phyloP scores from a whole-genome alignment of 2,888 invertebrate genomes.

The Drosophila nigricruria region DNA sequence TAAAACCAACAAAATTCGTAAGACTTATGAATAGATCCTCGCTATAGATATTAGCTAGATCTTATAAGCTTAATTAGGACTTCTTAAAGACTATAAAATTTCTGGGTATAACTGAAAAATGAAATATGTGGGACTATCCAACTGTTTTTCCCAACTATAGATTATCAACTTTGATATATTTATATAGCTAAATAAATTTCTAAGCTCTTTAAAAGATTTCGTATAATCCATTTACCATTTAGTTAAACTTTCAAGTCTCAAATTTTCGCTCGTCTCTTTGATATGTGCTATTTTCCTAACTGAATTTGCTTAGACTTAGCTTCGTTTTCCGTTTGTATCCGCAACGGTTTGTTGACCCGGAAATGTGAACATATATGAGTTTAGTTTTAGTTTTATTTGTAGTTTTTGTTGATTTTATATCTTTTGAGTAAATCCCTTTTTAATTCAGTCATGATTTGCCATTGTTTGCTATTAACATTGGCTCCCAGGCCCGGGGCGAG shows the following conservation, averaged over 20 bases:
- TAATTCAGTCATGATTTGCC: conserved; percentile 65
- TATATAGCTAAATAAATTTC: too few relatives aligned
- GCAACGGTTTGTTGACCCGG: conserved; percentile 15
- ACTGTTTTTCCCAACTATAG: too few relatives aligned
- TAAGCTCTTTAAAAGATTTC: too few relatives aligned
- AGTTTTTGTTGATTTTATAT: conserved; percentile 7
- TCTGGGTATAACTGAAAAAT: too few relatives aligned
- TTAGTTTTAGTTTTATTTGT: conserved; percentile 15
- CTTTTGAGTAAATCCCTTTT: conserved; percentile 53
- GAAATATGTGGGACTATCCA: too few relatives aligned
- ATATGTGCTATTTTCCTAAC: background rate
- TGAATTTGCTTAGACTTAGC: background rate
- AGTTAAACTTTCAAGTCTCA: background rate
- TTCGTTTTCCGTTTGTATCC: background rate
- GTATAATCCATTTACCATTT: background rate
- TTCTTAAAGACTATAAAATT: too few relatives aligned
- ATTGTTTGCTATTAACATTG: conserved; percentile 59
- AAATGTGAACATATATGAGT: background rate
- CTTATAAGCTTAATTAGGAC: too few relatives aligned
- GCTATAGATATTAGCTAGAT: too few relatives aligned
- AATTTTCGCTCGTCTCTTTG: too few relatives aligned
- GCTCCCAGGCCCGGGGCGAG: conserved; percentile 19
- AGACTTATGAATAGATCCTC: background rate
- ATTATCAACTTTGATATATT: too few relatives aligned
- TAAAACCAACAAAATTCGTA: too few relatives aligned